phyloP scores from a whole-genome alignment of 2,113 vertebrate genomes.

The Gallinago undulata region DNA sequence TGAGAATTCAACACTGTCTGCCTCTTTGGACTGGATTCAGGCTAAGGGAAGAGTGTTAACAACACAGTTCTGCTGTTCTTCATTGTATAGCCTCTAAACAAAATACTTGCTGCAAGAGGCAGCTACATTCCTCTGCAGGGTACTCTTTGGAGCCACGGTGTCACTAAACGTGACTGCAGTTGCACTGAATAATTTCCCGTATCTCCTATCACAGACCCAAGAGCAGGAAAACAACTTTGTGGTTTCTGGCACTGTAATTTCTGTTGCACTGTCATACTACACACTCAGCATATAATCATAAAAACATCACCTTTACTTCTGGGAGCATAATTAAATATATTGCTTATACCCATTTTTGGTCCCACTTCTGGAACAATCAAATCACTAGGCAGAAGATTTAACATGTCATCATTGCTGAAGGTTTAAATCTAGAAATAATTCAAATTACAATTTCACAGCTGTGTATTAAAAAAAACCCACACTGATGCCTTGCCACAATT shows the following conservation, averaged over 20 bases:
- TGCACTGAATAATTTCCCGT: neutral
- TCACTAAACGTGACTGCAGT: neutral
- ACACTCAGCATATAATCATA: neutral
- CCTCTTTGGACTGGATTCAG: neutral
- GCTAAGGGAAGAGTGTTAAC: neutral
- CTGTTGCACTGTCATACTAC: neutral
- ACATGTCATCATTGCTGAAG: neutral
- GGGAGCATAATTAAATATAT: neutral
- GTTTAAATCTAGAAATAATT: conserved; percentile 9
- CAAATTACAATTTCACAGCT: neutral
- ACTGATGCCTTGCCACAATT: neutral
- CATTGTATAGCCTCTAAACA: neutral
- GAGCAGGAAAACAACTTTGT: neutral
- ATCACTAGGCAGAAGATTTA: neutral
- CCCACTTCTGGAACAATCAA: neutral
- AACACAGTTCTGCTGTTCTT: neutral
- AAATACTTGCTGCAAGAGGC: neutral
- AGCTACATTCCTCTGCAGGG: neutral
- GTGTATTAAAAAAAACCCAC: neutral
- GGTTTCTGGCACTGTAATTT: neutral
- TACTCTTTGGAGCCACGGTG: neutral
- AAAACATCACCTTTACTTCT: neutral
- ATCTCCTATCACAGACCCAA: neutral
- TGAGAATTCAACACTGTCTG: neutral
- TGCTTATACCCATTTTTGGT: neutral